phyloP scores from a whole-genome alignment of 23 tunicate species.

The Styela clava region DNA sequence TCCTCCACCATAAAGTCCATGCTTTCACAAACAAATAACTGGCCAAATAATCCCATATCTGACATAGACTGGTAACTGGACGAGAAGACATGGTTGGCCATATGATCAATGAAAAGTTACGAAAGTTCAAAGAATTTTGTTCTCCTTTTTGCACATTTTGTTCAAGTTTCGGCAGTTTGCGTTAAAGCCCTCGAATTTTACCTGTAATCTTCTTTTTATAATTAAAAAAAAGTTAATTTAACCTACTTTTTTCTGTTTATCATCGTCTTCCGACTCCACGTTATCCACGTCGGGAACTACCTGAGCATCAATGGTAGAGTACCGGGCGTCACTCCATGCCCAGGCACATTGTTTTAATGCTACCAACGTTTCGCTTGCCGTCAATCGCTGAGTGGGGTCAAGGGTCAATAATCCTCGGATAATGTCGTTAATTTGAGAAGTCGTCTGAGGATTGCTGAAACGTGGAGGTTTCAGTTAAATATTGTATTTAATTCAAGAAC shows the following conservation, averaged over 20 bases:
- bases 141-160: no score
- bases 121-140: no score
- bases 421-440: slow-evolving; percentile 41
- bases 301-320: slow-evolving; percentile 16
- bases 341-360: slow-evolving; percentile 26
- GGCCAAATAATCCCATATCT: no score
- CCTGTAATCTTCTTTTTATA: no score
- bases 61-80: no score
- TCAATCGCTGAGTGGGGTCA: slow-evolving; percentile 49
- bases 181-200: no score
- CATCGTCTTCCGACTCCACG: slow-evolving; percentile 9
- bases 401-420: slow-evolving; percentile 58
- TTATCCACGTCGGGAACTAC: slow-evolving; percentile 58
- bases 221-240: no score
- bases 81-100: no score
- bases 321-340: slow-evolving; percentile 11
- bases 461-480: neutral
- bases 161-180: no score
- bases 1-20: no score
- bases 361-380: slow-evolving; percentile 38
- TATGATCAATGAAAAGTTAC: no score
- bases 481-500: neutral
- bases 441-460: slow-evolving; percentile 40
- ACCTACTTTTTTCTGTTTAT: neutral
- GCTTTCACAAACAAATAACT: no score